phyloP scores from a whole-genome alignment of 1,140 invertebrate species.

The Anagrus nilaparvatae region DNA sequence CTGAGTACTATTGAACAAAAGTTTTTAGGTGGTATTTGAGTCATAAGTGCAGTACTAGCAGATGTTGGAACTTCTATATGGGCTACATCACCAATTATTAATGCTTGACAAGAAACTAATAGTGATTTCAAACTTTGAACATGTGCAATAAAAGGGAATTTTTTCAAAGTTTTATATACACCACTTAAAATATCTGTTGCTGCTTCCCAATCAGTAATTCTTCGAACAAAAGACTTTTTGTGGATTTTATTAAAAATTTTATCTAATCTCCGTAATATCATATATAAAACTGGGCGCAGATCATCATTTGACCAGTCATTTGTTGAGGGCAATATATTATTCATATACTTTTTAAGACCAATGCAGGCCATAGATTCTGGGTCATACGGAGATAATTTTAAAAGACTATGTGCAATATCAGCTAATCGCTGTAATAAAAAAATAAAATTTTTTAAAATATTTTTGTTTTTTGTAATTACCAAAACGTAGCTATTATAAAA shows the following conservation, averaged over 20 bases:
- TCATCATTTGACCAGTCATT: constrained; percentile 97
- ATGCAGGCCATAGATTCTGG: constrained; percentile 89
- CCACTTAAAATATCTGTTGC: constrained; percentile 88
- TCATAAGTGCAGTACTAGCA: constrained; percentile 68
- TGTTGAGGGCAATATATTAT: constrained; percentile 83
- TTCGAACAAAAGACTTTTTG: constrained; percentile 83
- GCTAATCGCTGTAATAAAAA: constrained; percentile 62
- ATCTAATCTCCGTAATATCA: constrained; percentile 85
- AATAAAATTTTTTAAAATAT: neutral
- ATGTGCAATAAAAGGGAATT: constrained; percentile 92
- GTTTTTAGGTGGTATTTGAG: constrained; percentile 78
- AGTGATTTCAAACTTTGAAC: constrained; percentile 91
- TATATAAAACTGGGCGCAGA: constrained; percentile 81
- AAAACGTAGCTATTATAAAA: no score
- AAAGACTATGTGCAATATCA: constrained; percentile 90
- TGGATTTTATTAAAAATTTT: constrained; percentile 97
- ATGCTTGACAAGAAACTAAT: constrained; percentile 69
- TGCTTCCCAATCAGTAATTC: constrained; percentile 93
- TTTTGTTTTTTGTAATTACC: no score
- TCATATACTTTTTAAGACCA: constrained; percentile 89
- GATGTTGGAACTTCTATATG: constrained; percentile 52
- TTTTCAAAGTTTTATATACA: constrained; percentile 85
- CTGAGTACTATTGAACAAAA: constrained; percentile 95
- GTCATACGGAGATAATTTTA: constrained; percentile 97
- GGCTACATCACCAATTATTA: constrained; percentile 72